These are phyloP conservation scores for Abscondita cerata DNA, from an alignment of 2,888 invertebrate species.

Conservation along the genomic window DNA sequence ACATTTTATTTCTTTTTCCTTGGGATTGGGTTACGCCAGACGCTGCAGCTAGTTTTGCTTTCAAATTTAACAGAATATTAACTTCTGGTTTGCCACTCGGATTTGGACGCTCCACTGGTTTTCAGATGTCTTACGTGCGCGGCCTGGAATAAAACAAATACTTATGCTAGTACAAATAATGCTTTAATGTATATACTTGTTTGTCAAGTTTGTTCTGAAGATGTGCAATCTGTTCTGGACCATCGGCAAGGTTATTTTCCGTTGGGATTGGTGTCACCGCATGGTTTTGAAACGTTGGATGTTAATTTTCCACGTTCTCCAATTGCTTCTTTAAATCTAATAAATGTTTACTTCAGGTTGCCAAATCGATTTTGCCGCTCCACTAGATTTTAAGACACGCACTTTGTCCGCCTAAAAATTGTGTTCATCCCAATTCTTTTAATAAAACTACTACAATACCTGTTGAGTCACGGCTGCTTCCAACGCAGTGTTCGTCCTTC, in stretches of 20 bases:
- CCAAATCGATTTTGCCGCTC: constrained; percentile 75
- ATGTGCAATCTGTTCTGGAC: constrained; percentile 52
- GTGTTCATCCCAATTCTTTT: background rate
- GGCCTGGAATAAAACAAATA: constrained; percentile 66
- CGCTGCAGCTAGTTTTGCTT: constrained; percentile 67
- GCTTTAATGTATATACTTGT: constrained; percentile 58
- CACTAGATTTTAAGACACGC: constrained; percentile 74
- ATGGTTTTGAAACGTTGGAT: background rate
- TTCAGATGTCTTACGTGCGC: constrained; percentile 79
- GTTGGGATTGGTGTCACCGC: background rate
- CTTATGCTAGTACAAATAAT: background rate
- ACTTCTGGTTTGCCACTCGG: constrained; percentile 82
- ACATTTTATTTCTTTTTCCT: too few species aligned
- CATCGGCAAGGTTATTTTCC: too few species aligned
- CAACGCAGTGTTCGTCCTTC: constrained; percentile 30
- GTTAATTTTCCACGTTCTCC: constrained; percentile 36
- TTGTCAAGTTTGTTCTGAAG: constrained; percentile 68
- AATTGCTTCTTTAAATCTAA: constrained; percentile 69
- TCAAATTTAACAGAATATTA: constrained; percentile 73
- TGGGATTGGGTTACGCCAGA: too few species aligned
- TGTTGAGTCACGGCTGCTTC: constrained; percentile 45
- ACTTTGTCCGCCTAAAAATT: constrained; percentile 72
- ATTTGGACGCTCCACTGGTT: constrained; percentile 75
- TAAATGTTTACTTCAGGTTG: constrained; percentile 77
- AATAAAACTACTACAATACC: too few species aligned